phyloP scores from a whole-genome alignment of 2,888 invertebrate genomes.

The Aelia acuminata region DNA sequence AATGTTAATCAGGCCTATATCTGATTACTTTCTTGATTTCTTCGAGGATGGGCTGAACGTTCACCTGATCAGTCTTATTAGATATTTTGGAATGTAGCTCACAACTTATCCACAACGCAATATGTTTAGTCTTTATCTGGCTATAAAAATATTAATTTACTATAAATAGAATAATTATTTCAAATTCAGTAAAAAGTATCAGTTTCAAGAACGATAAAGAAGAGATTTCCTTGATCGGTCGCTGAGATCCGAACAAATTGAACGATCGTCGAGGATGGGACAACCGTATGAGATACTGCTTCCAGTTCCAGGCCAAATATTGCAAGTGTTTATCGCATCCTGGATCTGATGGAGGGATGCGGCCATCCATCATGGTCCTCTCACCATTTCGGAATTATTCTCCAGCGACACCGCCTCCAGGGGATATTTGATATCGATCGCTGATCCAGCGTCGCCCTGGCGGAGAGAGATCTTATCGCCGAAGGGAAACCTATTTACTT shows the following conservation, averaged over 20 bases:
- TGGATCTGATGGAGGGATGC: not conserved
- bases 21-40: too few species aligned
- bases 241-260: not conserved
- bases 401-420: not conserved
- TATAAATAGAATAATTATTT: too few species aligned
- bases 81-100: too few species aligned
- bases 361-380: not conserved
- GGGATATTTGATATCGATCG: slow-evolving; percentile 21
- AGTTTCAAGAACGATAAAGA: too few species aligned
- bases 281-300: not conserved
- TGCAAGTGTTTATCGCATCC: not conserved
- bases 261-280: not conserved
- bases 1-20: too few species aligned
- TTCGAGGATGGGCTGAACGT: too few species aligned
- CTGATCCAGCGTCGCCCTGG: not conserved
- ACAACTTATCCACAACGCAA: too few species aligned
- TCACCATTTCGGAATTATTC: not conserved
- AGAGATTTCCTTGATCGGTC: not conserved
- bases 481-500: not conserved
- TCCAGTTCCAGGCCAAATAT: not conserved
- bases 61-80: too few species aligned
- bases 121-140: too few species aligned
- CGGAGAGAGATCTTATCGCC: not conserved
- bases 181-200: too few species aligned
- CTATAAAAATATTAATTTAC: too few species aligned